Conservation (phyloP, 2,888 invertebrate species). For the Entomobrya proxima region DNA sequence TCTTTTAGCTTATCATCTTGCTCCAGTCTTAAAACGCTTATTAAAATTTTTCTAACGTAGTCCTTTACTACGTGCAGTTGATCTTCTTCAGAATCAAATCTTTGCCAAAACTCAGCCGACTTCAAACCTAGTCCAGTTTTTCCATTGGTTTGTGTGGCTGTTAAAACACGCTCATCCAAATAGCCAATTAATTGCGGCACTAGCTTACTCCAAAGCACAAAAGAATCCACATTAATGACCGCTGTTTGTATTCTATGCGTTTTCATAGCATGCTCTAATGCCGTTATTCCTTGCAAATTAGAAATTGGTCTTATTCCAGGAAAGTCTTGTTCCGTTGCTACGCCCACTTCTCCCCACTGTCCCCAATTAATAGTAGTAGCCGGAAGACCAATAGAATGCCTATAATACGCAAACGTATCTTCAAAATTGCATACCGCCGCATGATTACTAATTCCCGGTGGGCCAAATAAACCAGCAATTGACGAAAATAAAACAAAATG, state of each 20-base stretch:
- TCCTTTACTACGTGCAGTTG: neutral
- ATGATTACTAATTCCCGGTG: constrained; percentile 25
- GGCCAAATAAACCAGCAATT: constrained; percentile 8
- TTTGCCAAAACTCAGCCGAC: neutral
- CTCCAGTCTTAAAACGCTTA: neutral
- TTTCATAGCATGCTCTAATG: constrained; percentile 38
- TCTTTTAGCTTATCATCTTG: neutral
- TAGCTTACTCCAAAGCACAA: neutral
- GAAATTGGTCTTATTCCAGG: constrained; percentile 39
- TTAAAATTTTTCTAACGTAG: neutral
- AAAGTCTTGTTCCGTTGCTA: constrained; percentile 45
- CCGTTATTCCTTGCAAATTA: constrained; percentile 39
- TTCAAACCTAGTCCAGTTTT: neutral
- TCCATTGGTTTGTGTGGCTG: neutral
- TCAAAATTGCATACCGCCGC: constrained; percentile 7
- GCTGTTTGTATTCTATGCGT: neutral
- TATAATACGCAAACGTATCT: neutral
- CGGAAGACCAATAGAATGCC: constrained; percentile 4
- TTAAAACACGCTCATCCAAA: constrained; percentile 45
- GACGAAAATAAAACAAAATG: constrained; percentile 65
- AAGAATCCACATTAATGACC: constrained; percentile 28
- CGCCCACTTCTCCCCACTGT: constrained; percentile 59
- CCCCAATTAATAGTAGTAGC: constrained; percentile 54
- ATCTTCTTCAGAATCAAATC: neutral
- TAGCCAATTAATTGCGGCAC: neutral